Base-by-base conservation (phyloP, 2,888 invertebrate genomes). In the Drosophila prostipennis region DNA sequence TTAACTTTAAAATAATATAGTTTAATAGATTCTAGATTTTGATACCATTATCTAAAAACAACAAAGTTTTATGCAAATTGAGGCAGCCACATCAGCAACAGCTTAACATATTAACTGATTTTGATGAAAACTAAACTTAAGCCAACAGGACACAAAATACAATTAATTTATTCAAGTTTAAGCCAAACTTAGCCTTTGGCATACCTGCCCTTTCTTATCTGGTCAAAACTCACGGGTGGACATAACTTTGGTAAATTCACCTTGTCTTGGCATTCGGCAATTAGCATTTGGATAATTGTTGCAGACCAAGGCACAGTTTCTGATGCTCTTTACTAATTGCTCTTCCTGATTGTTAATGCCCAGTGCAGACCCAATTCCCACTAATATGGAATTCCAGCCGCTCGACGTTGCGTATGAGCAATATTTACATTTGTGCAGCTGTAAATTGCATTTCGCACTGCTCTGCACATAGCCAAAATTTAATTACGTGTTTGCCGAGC, bases 351-450 rank as follows among this genome's bases (percentile, higher is more conserved):
- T 67, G 65, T 54, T 29, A 52, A 26, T 53, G 26, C 29, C 16
- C 23, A 36, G 16, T 36, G 45, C 51, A 29, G 7, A 8, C 16
- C n/a, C 32, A 16, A 32, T 32, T 11, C 36, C 37, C 7, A 26
- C 34, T 36, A 16, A 13, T 46, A 29, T 61, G 39, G 42, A 54
- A 78, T 76, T 61, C 74, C 64, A 63, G 40, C 7, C 53, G 56
- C 23, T n/a, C 83, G 77, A 53, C 79, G 70, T 78, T 80, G 83
- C 86, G 83, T 73, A 80, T 82, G 72, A 63, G 80, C 57, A 53
- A 85, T 82, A 85, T 82, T 82, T 75, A 70, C 60, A 80, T 60
- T 42, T 68, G 34, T 49, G 46, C 67, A 69, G 64, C 71, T 57
- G 82, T 65, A 85, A 82, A 82, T 82, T 80, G 77, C 73, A 82